These are phyloP conservation scores for Drosophila ochracea DNA, from an alignment of 2,888 invertebrate species.

Conservation along the genomic window DNA sequence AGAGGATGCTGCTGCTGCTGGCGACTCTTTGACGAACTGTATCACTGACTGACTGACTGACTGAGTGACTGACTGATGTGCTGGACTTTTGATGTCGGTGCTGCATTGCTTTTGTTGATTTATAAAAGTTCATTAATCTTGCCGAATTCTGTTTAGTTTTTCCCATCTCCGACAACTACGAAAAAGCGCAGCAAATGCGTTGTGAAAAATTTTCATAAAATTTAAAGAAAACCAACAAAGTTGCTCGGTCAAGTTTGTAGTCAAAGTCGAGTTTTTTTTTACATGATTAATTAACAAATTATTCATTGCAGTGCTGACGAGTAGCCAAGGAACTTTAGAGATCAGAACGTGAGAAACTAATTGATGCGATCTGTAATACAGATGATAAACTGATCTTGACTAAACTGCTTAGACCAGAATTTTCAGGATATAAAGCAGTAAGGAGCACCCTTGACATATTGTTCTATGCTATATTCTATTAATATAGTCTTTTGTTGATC, in stretches of 20 bases:
- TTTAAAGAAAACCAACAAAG: constrained; percentile 50
- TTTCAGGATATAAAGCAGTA: neutral
- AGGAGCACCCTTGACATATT: neutral
- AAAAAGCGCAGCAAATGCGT: constrained; percentile 66
- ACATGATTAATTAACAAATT: constrained; percentile 82
- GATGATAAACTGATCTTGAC: neutral
- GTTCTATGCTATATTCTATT: constrained; percentile 14
- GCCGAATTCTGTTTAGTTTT: constrained; percentile 60
- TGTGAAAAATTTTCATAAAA: constrained; percentile 57
- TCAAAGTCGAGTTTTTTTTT: constrained; percentile 46
- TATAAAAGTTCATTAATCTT: constrained; percentile 82
- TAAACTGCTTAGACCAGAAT: neutral
- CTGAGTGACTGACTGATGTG: constrained; percentile 26
- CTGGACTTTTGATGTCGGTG: constrained; percentile 57
- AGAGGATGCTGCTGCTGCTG: constrained; percentile 61
- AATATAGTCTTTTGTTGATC: constrained; percentile 18
- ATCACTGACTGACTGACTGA: constrained; percentile 16
- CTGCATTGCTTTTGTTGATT: constrained; percentile 56
- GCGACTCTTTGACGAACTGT: constrained; percentile 37
- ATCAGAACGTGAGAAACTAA: constrained; percentile 67
- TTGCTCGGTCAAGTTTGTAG: constrained; percentile 43
- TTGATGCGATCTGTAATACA: constrained; percentile 9
- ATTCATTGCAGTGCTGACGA: constrained; percentile 67
- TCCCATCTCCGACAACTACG: constrained; percentile 15
- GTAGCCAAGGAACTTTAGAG: neutral